A percentile compares a stretch with the other conserved stretches of the same genome.
phyloP scores from a whole-genome alignment of 2,797 vertebrate species.

The Avahi laniger region DNA sequence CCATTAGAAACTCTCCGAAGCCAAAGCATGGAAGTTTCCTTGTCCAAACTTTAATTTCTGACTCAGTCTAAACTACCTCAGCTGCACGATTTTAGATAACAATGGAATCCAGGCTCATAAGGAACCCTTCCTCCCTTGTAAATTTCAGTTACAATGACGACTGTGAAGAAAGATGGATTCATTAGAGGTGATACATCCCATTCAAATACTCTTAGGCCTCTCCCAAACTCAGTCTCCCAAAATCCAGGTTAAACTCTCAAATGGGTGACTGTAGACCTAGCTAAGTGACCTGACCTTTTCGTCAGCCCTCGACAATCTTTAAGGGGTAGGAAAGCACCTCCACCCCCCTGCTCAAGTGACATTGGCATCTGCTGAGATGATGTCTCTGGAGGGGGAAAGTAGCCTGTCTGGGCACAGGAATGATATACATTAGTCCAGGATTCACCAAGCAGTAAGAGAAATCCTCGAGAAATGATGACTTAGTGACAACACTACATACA shows the following conservation, averaged over 20 bases:
- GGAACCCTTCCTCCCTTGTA: neutral
- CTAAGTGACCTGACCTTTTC: neutral
- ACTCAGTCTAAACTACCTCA: neutral
- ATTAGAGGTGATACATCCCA: neutral
- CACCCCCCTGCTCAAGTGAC: neutral
- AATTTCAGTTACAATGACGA: neutral
- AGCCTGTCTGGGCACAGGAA: neutral
- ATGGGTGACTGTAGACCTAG: neutral
- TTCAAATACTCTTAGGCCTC: neutral
- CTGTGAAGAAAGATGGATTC: neutral
- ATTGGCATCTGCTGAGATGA: neutral
- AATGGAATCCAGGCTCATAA: neutral
- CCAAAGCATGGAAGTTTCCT: neutral
- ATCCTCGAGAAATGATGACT: neutral
- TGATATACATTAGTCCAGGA: neutral
- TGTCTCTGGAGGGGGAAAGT: neutral
- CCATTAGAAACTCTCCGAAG: neutral
- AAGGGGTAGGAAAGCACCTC: neutral
- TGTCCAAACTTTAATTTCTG: neutral
- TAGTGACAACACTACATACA: fast-evolving
- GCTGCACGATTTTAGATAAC: neutral
- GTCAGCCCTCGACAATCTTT: neutral
- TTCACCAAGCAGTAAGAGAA: neutral
- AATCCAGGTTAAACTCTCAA: neutral
- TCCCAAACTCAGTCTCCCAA: neutral